These are phyloP conservation scores for Dicrurus megarhynchus DNA, from an alignment of 2,113 vertebrate species.

Conservation along the genomic window DNA sequence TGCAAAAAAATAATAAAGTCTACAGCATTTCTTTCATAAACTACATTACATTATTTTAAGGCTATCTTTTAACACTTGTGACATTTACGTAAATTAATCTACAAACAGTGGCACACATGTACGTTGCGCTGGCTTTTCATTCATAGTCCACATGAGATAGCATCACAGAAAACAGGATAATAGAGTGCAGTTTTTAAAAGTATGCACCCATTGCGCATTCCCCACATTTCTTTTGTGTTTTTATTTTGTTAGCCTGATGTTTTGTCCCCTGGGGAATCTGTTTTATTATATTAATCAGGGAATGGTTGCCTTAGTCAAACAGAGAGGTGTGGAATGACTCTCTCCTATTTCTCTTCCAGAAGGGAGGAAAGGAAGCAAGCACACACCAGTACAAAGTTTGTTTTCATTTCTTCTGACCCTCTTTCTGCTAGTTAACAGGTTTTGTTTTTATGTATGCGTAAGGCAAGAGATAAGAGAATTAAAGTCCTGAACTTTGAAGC, in stretches of 20 bases:
- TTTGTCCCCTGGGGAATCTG: neutral
- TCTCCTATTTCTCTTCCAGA: neutral
- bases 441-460: neutral
- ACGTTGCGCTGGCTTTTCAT: neutral
- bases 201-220: neutral
- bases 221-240: neutral
- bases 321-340: neutral
- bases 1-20: neutral
- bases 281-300: neutral
- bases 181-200: neutral
- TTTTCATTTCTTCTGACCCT: neutral
- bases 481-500: neutral
- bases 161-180: neutral
- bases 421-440: neutral
- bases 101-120: neutral
- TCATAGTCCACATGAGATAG: neutral
- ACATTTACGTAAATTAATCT: neutral
- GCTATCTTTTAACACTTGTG: neutral
- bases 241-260: neutral
- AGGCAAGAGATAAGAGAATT: neutral
- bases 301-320: neutral
- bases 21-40: neutral
- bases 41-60: neutral
- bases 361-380: neutral
- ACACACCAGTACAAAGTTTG: neutral